A percentile compares a stretch with the other conserved stretches of the same genome.
phyloP scores from a whole-genome alignment of 2,113 vertebrate genomes.

The Camelus dromedarius region DNA sequence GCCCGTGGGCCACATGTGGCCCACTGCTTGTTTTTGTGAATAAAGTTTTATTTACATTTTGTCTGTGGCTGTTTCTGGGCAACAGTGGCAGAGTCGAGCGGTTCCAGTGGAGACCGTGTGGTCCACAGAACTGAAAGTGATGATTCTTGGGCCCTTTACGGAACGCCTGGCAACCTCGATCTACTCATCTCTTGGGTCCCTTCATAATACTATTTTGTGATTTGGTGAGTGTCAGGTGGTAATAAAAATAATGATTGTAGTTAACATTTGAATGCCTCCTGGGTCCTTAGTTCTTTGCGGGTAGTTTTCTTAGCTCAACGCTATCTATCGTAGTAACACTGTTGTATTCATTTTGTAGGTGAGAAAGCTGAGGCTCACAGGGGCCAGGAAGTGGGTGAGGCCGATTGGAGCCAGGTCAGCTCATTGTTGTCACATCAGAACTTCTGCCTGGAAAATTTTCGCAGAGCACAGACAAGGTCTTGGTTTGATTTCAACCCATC shows the following conservation, averaged over 20 bases:
- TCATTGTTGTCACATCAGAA: not conserved
- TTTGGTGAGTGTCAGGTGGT: not conserved
- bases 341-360: not conserved
- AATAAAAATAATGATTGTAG: not conserved
- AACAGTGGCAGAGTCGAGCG: not conserved
- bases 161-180: not conserved
- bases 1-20: rapidly evolving
- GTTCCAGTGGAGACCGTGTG: rapidly evolving
- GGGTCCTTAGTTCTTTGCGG: not conserved
- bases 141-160: not conserved
- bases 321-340: rapidly evolving
- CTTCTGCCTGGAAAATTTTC: not conserved
- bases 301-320: not conserved
- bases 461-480: not conserved
- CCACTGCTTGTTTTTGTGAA: not conserved
- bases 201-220: not conserved
- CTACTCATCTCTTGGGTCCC: not conserved
- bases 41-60: not conserved
- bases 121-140: not conserved
- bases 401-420: not conserved
- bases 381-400: not conserved
- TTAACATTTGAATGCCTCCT: not conserved
- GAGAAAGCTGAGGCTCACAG: not conserved
- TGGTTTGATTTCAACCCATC: not conserved
- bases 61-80: not conserved